phyloP scores from a whole-genome alignment of 1,140 invertebrate species.

The Bombus pyrosoma region DNA sequence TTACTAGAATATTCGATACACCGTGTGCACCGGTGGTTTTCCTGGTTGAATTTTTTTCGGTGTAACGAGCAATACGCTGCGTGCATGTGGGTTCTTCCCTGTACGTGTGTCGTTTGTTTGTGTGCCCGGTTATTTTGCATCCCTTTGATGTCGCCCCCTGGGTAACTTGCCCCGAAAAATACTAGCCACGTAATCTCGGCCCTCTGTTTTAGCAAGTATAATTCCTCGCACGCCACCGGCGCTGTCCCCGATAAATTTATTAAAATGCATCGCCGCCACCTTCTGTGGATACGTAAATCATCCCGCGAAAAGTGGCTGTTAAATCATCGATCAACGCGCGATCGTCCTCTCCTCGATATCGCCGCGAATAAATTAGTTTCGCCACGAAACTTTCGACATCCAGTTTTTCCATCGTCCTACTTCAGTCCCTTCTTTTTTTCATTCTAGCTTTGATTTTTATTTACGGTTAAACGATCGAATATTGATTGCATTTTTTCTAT shows the following conservation, averaged over 20 bases:
- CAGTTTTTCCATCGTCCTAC: background rate
- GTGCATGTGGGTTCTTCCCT: background rate
- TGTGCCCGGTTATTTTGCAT: constrained; percentile 41
- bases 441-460: background rate
- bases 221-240: constrained; percentile 16
- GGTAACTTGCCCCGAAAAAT: constrained; percentile 41
- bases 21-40: background rate
- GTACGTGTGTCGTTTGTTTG: background rate
- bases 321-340: constrained; percentile 31
- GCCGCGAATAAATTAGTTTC: constrained; percentile 9
- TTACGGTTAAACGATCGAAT: background rate
- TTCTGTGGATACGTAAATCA: constrained; percentile 7
- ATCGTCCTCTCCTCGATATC: background rate
- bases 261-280: constrained; percentile 19
- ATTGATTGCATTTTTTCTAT: background rate
- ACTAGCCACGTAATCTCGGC: constrained; percentile 14
- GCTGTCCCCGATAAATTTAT: constrained; percentile 28
- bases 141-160: constrained; percentile 30
- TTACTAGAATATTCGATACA: constrained; percentile 32
- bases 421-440: background rate
- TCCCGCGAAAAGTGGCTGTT: constrained; percentile 11
- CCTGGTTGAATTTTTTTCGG: background rate
- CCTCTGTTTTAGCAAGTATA: constrained; percentile 45
- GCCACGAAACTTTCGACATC: background rate
- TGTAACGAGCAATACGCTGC: constrained; percentile 22